Conservation (phyloP, 2,797 vertebrate species). For the Vipera latastei region DNA sequence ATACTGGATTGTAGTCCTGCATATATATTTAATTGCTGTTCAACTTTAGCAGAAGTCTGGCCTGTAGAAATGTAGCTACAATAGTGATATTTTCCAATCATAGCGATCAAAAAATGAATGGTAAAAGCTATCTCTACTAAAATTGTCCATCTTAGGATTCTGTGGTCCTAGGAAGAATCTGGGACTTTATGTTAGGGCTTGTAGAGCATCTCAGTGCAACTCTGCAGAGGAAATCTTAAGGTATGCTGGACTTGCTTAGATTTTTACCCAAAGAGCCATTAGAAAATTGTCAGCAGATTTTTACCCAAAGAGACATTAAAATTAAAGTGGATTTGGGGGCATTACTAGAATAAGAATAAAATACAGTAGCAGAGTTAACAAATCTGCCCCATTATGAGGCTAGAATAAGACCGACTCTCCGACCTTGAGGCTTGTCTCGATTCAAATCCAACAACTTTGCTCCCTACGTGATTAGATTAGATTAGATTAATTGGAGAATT, state of each 20-base stretch:
- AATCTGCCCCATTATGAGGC: not conserved
- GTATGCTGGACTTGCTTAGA: not conserved
- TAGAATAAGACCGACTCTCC: not conserved
- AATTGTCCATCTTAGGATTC: not conserved
- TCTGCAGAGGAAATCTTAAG: not conserved
- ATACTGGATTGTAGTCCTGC: not conserved
- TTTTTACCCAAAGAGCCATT: not conserved
- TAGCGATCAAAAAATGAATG: not conserved
- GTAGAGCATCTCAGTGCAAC: not conserved
- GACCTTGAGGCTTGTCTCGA: not conserved
- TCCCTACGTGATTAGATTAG: not conserved
- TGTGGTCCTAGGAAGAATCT: not conserved
- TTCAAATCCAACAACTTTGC: not conserved
- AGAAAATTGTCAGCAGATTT: not conserved
- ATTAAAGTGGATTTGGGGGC: not conserved
- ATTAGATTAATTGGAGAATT: not conserved
- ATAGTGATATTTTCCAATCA: not conserved
- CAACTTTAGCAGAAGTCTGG: not conserved
- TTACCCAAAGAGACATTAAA: not conserved
- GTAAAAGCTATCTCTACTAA: not conserved
- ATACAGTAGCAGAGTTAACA: no score
- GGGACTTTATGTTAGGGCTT: not conserved
- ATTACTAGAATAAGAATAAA: not conserved
- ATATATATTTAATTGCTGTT: not conserved
- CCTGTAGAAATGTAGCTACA: not conserved